Evolutionary conservation across 2,888 invertebrate species (phyloP).

Genomic region (Matsumyia berberina): DNA sequence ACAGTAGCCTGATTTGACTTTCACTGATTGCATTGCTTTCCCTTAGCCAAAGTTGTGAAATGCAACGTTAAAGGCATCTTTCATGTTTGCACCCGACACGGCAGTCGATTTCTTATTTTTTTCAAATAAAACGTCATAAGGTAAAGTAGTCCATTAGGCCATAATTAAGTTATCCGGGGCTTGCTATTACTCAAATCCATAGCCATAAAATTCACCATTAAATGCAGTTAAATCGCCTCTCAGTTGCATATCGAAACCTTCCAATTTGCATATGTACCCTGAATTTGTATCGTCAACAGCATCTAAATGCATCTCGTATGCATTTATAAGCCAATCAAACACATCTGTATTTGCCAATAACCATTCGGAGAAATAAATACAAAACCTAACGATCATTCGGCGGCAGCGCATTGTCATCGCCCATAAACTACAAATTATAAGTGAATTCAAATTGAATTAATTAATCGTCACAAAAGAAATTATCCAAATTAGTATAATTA

Average conservation of each 20-base stretch:
- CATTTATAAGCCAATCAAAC: slow-evolving; percentile 25
- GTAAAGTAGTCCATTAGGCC: slow-evolving; percentile 2
- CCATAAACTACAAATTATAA: slow-evolving; percentile 31
- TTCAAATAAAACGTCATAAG: slow-evolving; percentile 25
- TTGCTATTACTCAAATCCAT: slow-evolving; percentile 25
- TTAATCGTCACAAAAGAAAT: slow-evolving; percentile 55
- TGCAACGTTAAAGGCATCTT: neutral
- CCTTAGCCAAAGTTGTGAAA: neutral
- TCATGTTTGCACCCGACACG: neutral
- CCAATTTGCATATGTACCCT: slow-evolving; percentile 26
- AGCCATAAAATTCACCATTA: slow-evolving; percentile 47
- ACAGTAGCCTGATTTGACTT: no score
- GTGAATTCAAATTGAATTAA: slow-evolving; percentile 44
- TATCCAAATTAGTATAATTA: slow-evolving; percentile 68
- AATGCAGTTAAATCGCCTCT: slow-evolving; percentile 18
- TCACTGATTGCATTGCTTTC: no score
- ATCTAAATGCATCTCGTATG: slow-evolving; percentile 23
- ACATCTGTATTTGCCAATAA: slow-evolving; percentile 55
- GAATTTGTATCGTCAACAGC: slow-evolving; percentile 8
- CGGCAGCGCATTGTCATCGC: neutral
- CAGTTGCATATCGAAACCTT: slow-evolving; percentile 13
- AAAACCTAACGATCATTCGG: slow-evolving; percentile 36
- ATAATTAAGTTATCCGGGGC: slow-evolving; percentile 15
- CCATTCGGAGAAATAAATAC: slow-evolving; percentile 3
- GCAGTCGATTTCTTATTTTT: neutral